Percentiles rank a stretch among this genome's conserved stretches.
Evolutionary conservation across 2,113 vertebrate species (phyloP).

Genomic region (Geococcyx californianus): DNA sequence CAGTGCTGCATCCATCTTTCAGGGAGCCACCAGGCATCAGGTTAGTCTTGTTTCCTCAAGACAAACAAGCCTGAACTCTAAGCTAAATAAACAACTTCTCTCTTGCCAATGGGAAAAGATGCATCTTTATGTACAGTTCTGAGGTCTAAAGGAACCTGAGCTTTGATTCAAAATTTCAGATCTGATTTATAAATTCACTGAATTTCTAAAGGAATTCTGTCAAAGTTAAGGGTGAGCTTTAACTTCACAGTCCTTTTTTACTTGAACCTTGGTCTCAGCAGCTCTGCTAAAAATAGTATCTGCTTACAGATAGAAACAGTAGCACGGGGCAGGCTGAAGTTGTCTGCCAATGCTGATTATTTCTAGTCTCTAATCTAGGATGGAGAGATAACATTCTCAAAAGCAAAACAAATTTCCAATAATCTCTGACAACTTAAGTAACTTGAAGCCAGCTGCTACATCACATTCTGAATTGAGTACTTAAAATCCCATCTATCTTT

Average conservation of each 20-base stretch:
- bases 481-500: background rate
- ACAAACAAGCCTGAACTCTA: background rate
- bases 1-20: fast-evolving
- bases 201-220: background rate
- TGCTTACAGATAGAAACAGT: background rate
- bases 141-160: background rate
- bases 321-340: background rate
- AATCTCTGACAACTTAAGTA: background rate
- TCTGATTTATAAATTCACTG: background rate
- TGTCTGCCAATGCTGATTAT: background rate
- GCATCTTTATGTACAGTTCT: background rate
- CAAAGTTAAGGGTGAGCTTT: background rate
- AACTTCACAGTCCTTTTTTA: background rate
- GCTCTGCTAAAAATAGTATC: background rate
- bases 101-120: background rate
- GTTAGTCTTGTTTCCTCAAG: too few species aligned
- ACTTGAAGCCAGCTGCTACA: background rate
- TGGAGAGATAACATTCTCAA: background rate
- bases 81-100: background rate
- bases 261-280: background rate
- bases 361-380: background rate
- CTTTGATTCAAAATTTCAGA: background rate
- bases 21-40: fast-evolving
- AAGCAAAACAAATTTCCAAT: background rate
- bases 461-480: background rate